Conservation (phyloP, 1,140 invertebrate species). For the Nasonia vitripennis region DNA sequence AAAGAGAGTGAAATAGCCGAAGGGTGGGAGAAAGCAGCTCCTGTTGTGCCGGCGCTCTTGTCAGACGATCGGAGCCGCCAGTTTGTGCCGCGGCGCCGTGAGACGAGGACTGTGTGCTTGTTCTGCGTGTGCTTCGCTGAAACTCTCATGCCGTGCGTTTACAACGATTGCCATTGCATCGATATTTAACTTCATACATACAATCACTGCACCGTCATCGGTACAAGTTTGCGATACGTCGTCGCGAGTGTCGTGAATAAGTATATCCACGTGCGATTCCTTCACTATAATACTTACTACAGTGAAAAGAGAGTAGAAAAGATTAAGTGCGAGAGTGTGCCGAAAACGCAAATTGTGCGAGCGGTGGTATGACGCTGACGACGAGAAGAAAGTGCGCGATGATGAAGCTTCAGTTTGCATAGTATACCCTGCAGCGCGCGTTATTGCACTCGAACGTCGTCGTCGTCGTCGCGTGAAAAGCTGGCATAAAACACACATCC, state of each 20-base stretch:
- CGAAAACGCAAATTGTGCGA: background rate
- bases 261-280: no score
- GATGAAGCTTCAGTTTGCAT: background rate
- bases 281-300: no score
- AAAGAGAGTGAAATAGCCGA: slow-evolving; percentile 30
- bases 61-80: slow-evolving; percentile 59
- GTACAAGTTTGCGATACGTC: background rate
- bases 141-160: background rate
- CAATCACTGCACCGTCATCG: background rate
- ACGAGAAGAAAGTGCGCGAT: background rate
- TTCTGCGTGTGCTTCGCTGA: background rate
- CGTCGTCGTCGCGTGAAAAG: slow-evolving; percentile 16
- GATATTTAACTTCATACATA: background rate
- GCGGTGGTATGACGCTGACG: background rate
- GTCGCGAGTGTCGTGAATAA: background rate
- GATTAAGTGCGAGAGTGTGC: slow-evolving; percentile 6
- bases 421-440: background rate
- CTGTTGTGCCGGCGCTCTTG: slow-evolving; percentile 32
- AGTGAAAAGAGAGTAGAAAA: background rate
- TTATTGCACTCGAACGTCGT: background rate
- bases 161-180: no score
- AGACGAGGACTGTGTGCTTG: slow-evolving; percentile 53
- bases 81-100: slow-evolving; percentile 71
- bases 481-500: slow-evolving; percentile 23
- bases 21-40: slow-evolving; percentile 28